These are phyloP conservation scores for Sebastes goodei DNA, from an alignment of 2,797 vertebrate species.

Conservation along the genomic window DNA sequence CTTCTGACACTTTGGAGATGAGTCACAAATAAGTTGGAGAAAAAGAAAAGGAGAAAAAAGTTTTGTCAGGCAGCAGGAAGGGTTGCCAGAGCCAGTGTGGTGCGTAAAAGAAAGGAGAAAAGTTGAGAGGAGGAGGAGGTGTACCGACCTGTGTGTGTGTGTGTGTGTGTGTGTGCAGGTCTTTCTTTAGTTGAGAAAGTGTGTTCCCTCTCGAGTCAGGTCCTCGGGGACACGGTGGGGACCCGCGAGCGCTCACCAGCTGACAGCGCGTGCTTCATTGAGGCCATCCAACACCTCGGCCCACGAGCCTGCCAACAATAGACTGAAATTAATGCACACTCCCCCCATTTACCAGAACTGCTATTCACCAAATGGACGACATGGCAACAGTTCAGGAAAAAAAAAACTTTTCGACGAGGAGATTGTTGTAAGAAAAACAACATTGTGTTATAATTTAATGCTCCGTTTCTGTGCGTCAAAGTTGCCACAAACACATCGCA, in stretches of 20 bases:
- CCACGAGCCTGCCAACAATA: slow-evolving; percentile 85
- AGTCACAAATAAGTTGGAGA: slow-evolving; percentile 3
- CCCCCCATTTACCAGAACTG: slow-evolving; percentile 64
- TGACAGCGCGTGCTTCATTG: slow-evolving; percentile 94
- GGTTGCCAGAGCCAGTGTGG: background rate
- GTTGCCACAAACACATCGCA: background rate
- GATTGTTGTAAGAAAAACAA: slow-evolving; percentile 3
- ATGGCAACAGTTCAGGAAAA: slow-evolving; percentile 29
- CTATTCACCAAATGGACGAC: slow-evolving; percentile 46
- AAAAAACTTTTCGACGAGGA: background rate
- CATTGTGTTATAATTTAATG: slow-evolving; percentile 4
- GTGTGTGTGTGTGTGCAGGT: background rate
- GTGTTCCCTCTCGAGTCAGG: slow-evolving; percentile 79
- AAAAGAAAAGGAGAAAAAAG: background rate
- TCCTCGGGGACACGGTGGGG: slow-evolving; percentile 91
- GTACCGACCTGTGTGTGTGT: slow-evolving; percentile 15
- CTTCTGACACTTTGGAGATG: background rate
- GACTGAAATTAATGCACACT: slow-evolving; percentile 88
- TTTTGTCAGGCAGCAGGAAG: slow-evolving; percentile 13
- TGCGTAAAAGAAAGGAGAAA: slow-evolving; percentile 16
- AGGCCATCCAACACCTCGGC: slow-evolving; percentile 90
- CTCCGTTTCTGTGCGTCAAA: background rate
- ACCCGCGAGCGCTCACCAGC: slow-evolving; percentile 95
- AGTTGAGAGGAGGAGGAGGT: slow-evolving; percentile 4
- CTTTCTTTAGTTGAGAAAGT: slow-evolving; percentile 73